Evolutionary conservation across 2,113 vertebrate species (phyloP), one percentile per base, ranked within the genome.

Genomic region (Okapia johnstoni): DNA sequence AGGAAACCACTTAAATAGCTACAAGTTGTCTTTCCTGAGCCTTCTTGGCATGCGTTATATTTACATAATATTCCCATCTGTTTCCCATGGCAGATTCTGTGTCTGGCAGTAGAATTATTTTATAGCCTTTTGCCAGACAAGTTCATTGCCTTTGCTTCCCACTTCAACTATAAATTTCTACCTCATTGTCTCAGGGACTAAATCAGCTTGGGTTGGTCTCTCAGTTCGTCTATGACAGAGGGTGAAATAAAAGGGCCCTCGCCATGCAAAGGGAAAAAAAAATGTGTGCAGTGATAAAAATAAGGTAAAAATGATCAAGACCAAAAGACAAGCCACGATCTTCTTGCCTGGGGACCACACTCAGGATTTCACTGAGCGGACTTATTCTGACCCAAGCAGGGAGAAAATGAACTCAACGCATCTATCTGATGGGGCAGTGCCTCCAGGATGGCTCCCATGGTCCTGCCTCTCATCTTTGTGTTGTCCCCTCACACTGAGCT

Each of bases 61-160:
- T 85, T 21, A 40, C 76, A 61, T 30, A 95, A 87, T n/a, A 79
- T 28, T 97, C 54, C 97, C 96, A 95, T 97, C 97, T 96, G 96
- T 83, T 87, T 91, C 94, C 79, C 66, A n/a, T 12, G 94, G 90
- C 93, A 61, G 50, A 63, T 16, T 77, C 61, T 14, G 26, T 2
- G 55, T 63, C 96, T 97, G 97, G 96, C 93, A 94, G 54, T 2
- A 21, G n/a, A 93, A 63, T 60, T 25, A 17, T 60, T 90, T 52
- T 1, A 19, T 2, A 61, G 94, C 52, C 84, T 95, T 88, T 93
- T 93, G 96, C 93, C 94, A 97, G 95, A 40, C 52, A 16, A 40
- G 80, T 84, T n/a, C 36, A 63, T 80, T 66, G n/a, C 57, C 66
- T 91, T 77, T 17, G 1, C 25, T 88, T 94, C 28, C 48, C 73